Percentiles rank a stretch among this genome's conserved stretches.
Evolutionary conservation across 2,888 invertebrate species (phyloP).

Genomic region (Pasiphila rectangulata): DNA sequence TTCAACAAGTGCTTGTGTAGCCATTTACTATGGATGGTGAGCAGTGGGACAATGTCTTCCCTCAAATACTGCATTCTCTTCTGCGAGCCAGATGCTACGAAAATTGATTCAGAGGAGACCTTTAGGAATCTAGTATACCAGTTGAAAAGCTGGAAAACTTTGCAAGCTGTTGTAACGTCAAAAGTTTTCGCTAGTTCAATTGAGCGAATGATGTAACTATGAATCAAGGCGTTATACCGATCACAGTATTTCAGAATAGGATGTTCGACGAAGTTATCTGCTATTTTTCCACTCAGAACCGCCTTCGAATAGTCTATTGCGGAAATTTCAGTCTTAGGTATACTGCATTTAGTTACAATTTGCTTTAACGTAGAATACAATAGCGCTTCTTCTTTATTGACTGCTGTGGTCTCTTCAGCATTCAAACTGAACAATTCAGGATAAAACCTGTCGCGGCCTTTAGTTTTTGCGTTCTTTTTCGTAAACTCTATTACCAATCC

Average conservation of each 20-base stretch:
- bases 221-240: conserved; percentile 67
- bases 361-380: conserved; percentile 36
- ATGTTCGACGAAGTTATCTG: conserved; percentile 74
- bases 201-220: conserved; percentile 61
- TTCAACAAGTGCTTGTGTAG: conserved; percentile 82
- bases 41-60: conserved; percentile 80
- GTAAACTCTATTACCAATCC: not conserved
- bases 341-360: conserved; percentile 31
- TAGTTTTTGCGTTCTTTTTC: conserved; percentile 16
- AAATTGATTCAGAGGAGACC: conserved; percentile 60
- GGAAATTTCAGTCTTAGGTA: conserved; percentile 50
- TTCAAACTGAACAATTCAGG: conserved; percentile 46
- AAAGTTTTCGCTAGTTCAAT: conserved; percentile 52
- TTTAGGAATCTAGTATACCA: conserved; percentile 77
- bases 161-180: conserved; percentile 57
- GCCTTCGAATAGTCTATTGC: conserved; percentile 75
- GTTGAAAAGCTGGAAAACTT: conserved; percentile 70
- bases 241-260: conserved; percentile 78
- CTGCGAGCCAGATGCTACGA: conserved; percentile 48
- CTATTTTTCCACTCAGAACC: conserved; percentile 61
- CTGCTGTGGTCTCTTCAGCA: conserved; percentile 33
- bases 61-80: conserved; percentile 59
- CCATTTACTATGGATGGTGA: conserved; percentile 88
- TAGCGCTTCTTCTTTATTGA: conserved; percentile 67
- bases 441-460: conserved; percentile 51